Percentiles rank a stretch among this genome's conserved stretches.
Evolutionary conservation across 2,888 invertebrate genomes (phyloP).

Genomic region (Philopedon plagiatum): DNA sequence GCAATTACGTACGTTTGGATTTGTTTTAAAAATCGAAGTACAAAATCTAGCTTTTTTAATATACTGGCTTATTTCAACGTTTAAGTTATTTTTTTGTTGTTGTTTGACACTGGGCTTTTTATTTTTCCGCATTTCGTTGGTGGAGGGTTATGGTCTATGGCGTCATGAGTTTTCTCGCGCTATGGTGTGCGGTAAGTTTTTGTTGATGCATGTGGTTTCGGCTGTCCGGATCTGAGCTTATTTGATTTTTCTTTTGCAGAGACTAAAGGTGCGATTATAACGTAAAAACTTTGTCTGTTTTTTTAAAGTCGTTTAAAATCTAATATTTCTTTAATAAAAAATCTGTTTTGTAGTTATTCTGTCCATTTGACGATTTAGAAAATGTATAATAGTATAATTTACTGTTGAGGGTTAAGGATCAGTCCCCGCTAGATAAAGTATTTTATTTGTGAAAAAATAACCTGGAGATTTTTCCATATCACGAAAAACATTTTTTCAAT

Average conservation of each 20-base stretch:
- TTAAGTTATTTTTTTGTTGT: slow-evolving; percentile 50
- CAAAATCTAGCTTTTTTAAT: slow-evolving; percentile 35
- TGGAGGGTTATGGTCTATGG: slow-evolving; percentile 61
- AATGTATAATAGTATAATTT: too few species aligned
- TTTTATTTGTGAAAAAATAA: too few species aligned
- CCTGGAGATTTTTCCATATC: too few species aligned
- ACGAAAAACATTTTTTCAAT: too few species aligned
- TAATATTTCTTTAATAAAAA: too few species aligned
- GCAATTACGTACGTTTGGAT: background rate
- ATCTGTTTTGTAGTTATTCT: too few species aligned
- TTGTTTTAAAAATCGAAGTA: slow-evolving; percentile 6
- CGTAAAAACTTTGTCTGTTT: background rate
- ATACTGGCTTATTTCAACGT: slow-evolving; percentile 7
- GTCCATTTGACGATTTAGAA: too few species aligned
- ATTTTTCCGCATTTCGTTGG: slow-evolving; percentile 63
- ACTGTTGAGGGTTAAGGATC: too few species aligned
- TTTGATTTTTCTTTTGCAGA: too few species aligned
- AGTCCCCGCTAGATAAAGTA: too few species aligned
- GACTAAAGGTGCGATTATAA: background rate
- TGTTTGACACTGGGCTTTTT: slow-evolving; percentile 47
- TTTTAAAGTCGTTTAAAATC: too few species aligned
- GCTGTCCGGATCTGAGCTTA: background rate
- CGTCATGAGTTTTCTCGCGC: slow-evolving; percentile 47
- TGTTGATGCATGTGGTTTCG: slow-evolving; percentile 44
- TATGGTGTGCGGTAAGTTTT: slow-evolving; percentile 62